Evolutionary conservation across 2,797 vertebrate genomes (phyloP).

Genomic region (Squalus acanthias): DNA sequence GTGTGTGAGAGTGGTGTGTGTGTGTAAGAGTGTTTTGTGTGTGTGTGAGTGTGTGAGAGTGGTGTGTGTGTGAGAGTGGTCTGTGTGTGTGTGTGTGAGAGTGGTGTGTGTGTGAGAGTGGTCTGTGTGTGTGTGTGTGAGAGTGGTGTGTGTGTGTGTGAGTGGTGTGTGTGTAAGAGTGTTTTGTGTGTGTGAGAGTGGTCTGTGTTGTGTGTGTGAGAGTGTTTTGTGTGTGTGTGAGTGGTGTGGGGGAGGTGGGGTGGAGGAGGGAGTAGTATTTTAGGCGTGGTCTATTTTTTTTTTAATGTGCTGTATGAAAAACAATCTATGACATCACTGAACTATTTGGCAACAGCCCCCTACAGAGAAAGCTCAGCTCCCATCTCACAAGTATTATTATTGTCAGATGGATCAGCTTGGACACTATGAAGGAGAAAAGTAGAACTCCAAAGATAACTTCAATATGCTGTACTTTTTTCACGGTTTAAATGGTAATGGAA

Average conservation of each 20-base stretch:
- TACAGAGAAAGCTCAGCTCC: neutral
- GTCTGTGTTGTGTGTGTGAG: neutral
- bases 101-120: too few species aligned
- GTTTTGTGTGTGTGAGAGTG: too few species aligned
- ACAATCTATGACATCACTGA: conserved; percentile 6
- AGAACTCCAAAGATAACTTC: neutral
- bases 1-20: neutral
- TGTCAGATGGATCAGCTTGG: neutral
- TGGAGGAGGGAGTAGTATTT: neutral
- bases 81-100: neutral
- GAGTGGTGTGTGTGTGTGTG: neutral
- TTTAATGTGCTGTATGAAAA: neutral
- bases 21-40: neutral
- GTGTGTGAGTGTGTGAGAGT: too few species aligned
- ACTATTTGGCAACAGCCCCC: neutral
- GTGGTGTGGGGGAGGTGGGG: too few species aligned
- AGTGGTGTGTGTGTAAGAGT: neutral
- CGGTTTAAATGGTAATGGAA: neutral
- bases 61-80: neutral
- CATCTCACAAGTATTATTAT: neutral
- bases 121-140: neutral
- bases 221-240: too few species aligned
- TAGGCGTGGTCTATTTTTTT: neutral
- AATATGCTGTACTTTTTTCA: neutral
- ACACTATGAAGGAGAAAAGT: neutral